These are phyloP conservation scores for Shinisaurus crocodilurus DNA, from an alignment of 2,113 vertebrate genomes.

Conservation along the genomic window DNA sequence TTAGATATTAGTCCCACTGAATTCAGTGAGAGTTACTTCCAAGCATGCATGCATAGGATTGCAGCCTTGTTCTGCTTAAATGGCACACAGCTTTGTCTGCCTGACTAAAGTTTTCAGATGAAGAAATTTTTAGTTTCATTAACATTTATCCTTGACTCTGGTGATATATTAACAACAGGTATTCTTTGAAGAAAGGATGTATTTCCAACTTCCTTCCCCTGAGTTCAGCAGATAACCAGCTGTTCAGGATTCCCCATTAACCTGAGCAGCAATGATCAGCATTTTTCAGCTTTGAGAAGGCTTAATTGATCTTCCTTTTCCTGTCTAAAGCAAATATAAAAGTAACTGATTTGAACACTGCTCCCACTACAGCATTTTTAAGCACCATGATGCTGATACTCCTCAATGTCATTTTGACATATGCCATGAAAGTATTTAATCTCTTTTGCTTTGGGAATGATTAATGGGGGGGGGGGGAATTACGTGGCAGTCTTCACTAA, in stretches of 20 bases:
- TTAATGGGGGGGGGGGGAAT: not conserved
- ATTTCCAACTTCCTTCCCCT: not conserved
- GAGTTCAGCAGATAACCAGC: not conserved
- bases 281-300: not conserved
- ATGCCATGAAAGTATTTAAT: not conserved
- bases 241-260: slow-evolving; percentile 10
- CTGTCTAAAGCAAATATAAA: slow-evolving; percentile 5
- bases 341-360: not conserved
- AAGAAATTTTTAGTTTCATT: not conserved
- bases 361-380: not conserved
- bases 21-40: not conserved
- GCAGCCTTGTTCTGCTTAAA: not conserved
- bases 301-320: not conserved
- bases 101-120: not conserved
- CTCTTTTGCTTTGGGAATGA: not conserved
- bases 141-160: not conserved
- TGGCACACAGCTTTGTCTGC: not conserved
- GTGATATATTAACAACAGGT: slow-evolving; percentile 14
- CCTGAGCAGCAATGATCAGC: not conserved
- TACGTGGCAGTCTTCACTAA: not conserved
- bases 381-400: too few species aligned
- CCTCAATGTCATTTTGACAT: not conserved
- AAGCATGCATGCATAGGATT: not conserved
- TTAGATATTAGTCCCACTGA: not conserved
- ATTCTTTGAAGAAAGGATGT: not conserved